Evolutionary conservation across 2,888 invertebrate species (phyloP).

Genomic region (Galerucella calmariensis): DNA sequence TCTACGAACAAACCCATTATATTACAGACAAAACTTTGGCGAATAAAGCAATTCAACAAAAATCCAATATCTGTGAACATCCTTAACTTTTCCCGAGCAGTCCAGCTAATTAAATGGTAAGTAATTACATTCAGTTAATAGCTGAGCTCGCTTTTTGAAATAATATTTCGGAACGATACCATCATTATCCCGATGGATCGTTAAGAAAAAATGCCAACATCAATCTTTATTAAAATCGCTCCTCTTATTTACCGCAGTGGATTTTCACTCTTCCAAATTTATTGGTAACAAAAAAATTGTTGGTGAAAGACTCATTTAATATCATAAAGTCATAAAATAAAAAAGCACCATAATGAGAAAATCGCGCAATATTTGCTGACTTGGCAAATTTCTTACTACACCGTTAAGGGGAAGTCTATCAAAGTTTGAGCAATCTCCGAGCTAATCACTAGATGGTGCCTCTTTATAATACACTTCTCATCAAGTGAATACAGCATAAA

Average conservation of each 20-base stretch:
- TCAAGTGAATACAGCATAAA: too few relatives aligned
- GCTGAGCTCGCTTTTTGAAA: background rate
- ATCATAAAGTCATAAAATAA: constrained; percentile 16
- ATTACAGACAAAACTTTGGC: too few relatives aligned
- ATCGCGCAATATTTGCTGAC: constrained; percentile 14
- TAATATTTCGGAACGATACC: background rate
- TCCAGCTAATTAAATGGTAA: too few relatives aligned
- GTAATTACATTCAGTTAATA: too few relatives aligned
- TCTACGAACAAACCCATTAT: too few relatives aligned
- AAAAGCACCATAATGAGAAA: constrained; percentile 14
- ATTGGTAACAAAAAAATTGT: constrained; percentile 18
- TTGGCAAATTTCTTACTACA: background rate
- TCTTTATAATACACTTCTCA: too few relatives aligned
- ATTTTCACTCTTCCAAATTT: constrained; percentile 19
- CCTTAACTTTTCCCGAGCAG: too few relatives aligned
- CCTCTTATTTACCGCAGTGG: constrained; percentile 1
- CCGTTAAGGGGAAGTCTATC: background rate
- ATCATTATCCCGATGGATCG: background rate
- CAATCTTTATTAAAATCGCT: constrained; percentile 20
- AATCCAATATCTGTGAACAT: too few relatives aligned
- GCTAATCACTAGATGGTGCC: too few relatives aligned
- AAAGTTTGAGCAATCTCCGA: background rate
- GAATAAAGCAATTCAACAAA: too few relatives aligned
- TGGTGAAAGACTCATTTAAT: constrained; percentile 7
- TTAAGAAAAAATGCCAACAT: background rate